Evolutionary conservation across 2,113 vertebrate genomes (phyloP).

Genomic region (Desmodus rotundus): DNA sequence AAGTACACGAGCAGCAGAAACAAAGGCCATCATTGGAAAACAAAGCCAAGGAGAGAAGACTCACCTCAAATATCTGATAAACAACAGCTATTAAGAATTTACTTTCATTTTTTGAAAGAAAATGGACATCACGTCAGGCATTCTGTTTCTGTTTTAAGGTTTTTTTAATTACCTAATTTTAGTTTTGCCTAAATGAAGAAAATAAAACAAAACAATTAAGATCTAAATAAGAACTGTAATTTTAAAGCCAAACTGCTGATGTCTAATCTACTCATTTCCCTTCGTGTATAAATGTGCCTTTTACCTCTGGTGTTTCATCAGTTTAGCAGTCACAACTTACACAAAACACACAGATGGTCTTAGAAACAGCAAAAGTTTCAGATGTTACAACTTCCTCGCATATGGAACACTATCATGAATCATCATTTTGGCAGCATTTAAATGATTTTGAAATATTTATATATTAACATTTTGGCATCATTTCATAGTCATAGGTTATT

Average conservation of each 20-base stretch:
- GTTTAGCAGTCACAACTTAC: conserved; percentile 53
- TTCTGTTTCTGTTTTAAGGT: conserved; percentile 38
- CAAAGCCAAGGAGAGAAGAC: conserved; percentile 58
- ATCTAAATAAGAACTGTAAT: conserved; percentile 33
- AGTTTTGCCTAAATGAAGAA: conserved; percentile 54
- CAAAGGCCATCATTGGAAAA: conserved; percentile 69
- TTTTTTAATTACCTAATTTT: conserved; percentile 62
- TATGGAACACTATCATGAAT: conserved; percentile 29
- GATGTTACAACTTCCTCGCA: conserved; percentile 57
- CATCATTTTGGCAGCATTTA: conserved; percentile 57
- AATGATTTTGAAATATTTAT: conserved; percentile 57
- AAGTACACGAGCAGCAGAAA: conserved; percentile 65
- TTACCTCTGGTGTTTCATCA: conserved; percentile 50
- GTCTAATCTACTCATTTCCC: conserved; percentile 49
- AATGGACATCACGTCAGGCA: conserved; percentile 1
- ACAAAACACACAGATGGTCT: conserved; percentile 64
- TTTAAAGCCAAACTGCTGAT: conserved; percentile 33
- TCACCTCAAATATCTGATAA: conserved; percentile 67
- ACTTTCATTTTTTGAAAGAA: conserved; percentile 48
- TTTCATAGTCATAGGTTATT: neutral
- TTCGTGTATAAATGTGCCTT: conserved; percentile 38
- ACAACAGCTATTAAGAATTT: conserved; percentile 36
- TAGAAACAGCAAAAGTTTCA: conserved; percentile 57
- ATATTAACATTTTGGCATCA: conserved; percentile 15
- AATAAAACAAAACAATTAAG: conserved; percentile 49